phyloP scores from a whole-genome alignment of 2,888 invertebrate genomes.

The Tetramorium bicarinatum region DNA sequence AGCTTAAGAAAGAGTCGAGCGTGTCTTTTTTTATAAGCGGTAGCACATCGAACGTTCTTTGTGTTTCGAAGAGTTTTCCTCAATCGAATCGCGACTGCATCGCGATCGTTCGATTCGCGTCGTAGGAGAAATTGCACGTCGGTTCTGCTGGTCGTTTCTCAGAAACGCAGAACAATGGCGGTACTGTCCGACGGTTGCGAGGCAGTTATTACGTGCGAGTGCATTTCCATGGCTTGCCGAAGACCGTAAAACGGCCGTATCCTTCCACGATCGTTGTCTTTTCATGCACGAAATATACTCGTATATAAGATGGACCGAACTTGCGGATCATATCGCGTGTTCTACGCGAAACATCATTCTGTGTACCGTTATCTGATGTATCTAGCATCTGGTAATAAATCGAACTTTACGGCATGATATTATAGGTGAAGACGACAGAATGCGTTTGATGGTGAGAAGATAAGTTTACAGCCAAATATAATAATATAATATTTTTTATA shows the following conservation, averaged over 20 bases:
- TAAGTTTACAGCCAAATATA: background rate
- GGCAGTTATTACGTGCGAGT: constrained; percentile 10
- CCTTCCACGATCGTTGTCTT: constrained; percentile 34
- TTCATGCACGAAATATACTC: background rate
- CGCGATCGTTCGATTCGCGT: constrained; percentile 11
- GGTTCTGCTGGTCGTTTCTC: constrained; percentile 27
- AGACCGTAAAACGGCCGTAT: constrained; percentile 51
- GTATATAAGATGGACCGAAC: constrained; percentile 6
- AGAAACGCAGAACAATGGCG: constrained; percentile 3
- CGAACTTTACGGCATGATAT: background rate
- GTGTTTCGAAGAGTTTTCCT: constrained; percentile 14
- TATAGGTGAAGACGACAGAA: background rate
- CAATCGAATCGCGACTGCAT: constrained; percentile 4
- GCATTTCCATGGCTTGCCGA: constrained; percentile 44
- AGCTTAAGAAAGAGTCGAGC: background rate
- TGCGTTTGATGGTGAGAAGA: background rate
- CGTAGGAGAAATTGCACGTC: constrained; percentile 20
- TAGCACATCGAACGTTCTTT: background rate
- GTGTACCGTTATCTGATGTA: background rate
- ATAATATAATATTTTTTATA: background rate
- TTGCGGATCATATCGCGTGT: background rate
- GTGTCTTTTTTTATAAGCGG: background rate
- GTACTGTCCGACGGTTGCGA: constrained; percentile 6
- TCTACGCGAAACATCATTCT: background rate
- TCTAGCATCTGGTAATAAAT: background rate